These are phyloP conservation scores for Malaclemys terrapin DNA, from an alignment of 2,113 vertebrate species.

Conservation along the genomic window DNA sequence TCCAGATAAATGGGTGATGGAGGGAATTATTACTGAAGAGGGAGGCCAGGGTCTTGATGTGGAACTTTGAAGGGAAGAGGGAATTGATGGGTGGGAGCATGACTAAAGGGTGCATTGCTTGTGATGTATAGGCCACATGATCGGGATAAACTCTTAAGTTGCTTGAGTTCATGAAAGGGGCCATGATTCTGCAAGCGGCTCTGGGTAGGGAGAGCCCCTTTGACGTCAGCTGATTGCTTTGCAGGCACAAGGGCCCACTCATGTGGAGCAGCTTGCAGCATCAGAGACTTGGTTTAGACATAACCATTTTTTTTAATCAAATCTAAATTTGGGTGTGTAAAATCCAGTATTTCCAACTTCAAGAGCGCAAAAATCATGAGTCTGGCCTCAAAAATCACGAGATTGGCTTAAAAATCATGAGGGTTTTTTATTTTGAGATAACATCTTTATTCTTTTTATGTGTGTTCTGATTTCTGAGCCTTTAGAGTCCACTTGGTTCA, in stretches of 20 bases:
- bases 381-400: neutral
- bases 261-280: accelerated
- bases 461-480: neutral
- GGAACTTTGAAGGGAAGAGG: neutral
- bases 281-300: neutral
- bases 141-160: neutral
- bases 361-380: neutral
- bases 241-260: neutral
- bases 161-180: neutral
- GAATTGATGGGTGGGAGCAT: neutral
- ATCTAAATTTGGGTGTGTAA: neutral
- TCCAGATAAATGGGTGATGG: neutral
- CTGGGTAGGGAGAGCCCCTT: neutral
- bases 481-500: neutral
- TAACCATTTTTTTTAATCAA: neutral
- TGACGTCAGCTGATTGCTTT: neutral
- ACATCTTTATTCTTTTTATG: neutral
- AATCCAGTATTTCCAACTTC: neutral
- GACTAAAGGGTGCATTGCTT: neutral
- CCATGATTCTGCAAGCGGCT: neutral
- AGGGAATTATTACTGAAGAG: neutral
- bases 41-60: accelerated
- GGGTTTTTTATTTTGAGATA: neutral
- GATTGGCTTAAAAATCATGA: neutral
- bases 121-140: neutral